These are phyloP conservation scores for Vombatus ursinus DNA, from an alignment of 2,113 vertebrate species.

Conservation along the genomic window DNA sequence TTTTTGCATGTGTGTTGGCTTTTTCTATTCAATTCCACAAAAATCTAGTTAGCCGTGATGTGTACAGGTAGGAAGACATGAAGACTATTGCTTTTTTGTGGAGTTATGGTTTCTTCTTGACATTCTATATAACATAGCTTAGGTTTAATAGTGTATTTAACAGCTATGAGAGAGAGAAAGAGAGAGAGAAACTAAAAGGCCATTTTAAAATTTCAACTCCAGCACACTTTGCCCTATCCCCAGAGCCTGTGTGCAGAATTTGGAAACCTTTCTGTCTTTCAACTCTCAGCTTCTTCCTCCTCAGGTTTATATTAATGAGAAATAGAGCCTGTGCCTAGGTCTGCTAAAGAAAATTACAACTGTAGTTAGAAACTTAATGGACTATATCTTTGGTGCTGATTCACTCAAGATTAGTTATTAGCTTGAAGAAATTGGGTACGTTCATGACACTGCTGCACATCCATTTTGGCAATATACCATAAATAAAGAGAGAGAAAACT, in stretches of 20 bases:
- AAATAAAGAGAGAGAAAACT: slow-evolving; percentile 55
- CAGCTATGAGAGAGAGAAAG: slow-evolving; percentile 5
- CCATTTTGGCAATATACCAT: slow-evolving; percentile 70
- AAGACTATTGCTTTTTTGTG: slow-evolving; percentile 54
- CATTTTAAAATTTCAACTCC: slow-evolving; percentile 63
- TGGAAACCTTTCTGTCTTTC: slow-evolving; percentile 42
- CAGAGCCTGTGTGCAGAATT: slow-evolving; percentile 18
- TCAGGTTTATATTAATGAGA: slow-evolving; percentile 70
- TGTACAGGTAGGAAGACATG: slow-evolving; percentile 26
- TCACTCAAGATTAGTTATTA: slow-evolving; percentile 81
- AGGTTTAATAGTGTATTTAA: slow-evolving; percentile 65
- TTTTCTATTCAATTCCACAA: slow-evolving; percentile 67
- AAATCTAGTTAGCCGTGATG: slow-evolving; percentile 42
- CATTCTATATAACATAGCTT: slow-evolving; percentile 57
- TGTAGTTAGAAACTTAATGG: slow-evolving; percentile 79
- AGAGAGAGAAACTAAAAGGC: slow-evolving; percentile 44
- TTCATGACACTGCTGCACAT: slow-evolving; percentile 70
- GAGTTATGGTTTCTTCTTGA: slow-evolving; percentile 59
- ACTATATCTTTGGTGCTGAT: slow-evolving; percentile 73
- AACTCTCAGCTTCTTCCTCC: slow-evolving; percentile 38
- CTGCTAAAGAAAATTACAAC: slow-evolving; percentile 77
- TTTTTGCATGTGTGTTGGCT: slow-evolving; percentile 30
- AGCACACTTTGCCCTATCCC: slow-evolving; percentile 24
- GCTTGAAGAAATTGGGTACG: slow-evolving; percentile 74
- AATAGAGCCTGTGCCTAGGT: slow-evolving; percentile 63